Evolutionary conservation across 1,140 invertebrate genomes (phyloP).

Genomic region (Palaemon carinicauda): DNA sequence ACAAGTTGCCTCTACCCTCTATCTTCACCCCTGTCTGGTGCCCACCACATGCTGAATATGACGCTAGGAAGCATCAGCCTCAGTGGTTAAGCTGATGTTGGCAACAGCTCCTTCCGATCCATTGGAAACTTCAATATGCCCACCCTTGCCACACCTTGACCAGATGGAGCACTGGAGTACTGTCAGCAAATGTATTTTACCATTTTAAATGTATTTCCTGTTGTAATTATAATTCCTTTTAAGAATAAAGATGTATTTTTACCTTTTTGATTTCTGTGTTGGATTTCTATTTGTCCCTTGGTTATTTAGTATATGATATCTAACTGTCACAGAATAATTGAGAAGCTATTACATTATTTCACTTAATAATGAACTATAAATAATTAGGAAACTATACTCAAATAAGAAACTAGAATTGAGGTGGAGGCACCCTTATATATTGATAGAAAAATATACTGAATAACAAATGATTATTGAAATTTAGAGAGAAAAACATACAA

Average conservation of each 20-base stretch:
- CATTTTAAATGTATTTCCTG: background rate
- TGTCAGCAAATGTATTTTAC: background rate
- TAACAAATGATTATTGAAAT: background rate
- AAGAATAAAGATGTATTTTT: background rate
- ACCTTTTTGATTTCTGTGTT: background rate
- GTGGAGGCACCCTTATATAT: too few species aligned
- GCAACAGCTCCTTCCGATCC: background rate
- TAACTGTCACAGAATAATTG: background rate
- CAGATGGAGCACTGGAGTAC: background rate
- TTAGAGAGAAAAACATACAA: constrained; percentile 3
- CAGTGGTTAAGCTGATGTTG: background rate
- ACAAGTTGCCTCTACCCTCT: background rate
- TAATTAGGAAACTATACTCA: constrained; percentile 4
- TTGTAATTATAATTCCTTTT: background rate
- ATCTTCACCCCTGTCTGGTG: background rate
- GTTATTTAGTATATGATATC: background rate
- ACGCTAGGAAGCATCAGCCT: background rate
- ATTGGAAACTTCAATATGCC: background rate
- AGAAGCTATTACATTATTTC: background rate
- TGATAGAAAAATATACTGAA: background rate
- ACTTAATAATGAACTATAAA: background rate
- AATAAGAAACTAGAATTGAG: background rate
- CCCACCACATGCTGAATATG: background rate
- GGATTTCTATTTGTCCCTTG: background rate
- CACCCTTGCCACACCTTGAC: background rate